Base-by-base conservation (phyloP, 2,113 vertebrate genomes). In the Menura novaehollandiae region DNA sequence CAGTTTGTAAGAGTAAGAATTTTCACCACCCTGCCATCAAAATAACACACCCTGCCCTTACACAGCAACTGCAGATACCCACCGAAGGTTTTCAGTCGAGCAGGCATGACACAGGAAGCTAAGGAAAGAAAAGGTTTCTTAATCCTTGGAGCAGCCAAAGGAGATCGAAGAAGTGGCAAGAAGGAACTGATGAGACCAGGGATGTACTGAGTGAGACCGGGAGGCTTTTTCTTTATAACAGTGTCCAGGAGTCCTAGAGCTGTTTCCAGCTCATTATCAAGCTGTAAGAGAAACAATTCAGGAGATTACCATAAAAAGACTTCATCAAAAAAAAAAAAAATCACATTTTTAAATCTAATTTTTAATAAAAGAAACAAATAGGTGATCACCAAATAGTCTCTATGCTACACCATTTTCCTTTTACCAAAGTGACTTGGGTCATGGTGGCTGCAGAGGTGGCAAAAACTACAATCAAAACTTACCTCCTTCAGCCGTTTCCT, bases 131-230 rank as follows among this genome's bases (percentile, higher is more conserved):
- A 99, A 76, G 98, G 96, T 49, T 95, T 96, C 92, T 98, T 98
- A 94, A 99, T 88, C 64, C 98, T 98, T 18, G 99, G 99, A 94
- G 99, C 99, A 30, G 99, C 99, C 95, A 99, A 95, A 15, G 99
- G 99, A 16, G 99, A 99, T 24, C 98, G 98, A 37, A 99, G 94
- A 85, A 99, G 98, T 10, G 99, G 99, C 75, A 99, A 97, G 37
- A 99, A 98, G 84, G 97, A 98, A 55, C 98, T 95, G 8, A 99
- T 95, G 58, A 99, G 97, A 47, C 96, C 88, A 1, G 99, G 99
- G 74, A 99, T 98, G 94, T 99, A 99, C 92, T 98, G 98, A 81
- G 98, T 99, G 72, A 99, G 97, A 83, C 98, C 97, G 4, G 98
- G 93, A 1, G 99, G 99, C 72, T 97, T 98, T 89, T 97, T 98